Evolutionary conservation across 2,797 vertebrate species (phyloP).

Genomic region (Molossus molossus): DNA sequence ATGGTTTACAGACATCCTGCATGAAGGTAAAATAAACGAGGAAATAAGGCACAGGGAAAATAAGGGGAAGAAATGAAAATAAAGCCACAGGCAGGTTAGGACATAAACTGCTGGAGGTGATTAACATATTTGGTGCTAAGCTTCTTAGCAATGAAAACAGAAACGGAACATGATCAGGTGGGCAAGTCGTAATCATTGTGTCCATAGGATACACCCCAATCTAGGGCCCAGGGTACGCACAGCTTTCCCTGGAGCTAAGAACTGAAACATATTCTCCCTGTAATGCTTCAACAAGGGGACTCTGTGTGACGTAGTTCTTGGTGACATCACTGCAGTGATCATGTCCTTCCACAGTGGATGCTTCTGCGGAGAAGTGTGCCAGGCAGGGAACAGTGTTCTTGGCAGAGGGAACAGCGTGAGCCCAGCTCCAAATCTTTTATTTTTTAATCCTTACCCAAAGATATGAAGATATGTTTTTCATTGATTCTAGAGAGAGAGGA

Average conservation of each 20-base stretch:
- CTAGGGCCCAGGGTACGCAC: not conserved
- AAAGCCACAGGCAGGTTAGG: not conserved
- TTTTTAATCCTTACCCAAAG: not conserved
- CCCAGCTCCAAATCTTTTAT: not conserved
- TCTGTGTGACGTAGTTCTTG: not conserved
- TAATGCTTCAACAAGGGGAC: not conserved
- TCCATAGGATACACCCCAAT: not conserved
- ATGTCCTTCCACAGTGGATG: not conserved
- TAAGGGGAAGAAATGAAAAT: not conserved
- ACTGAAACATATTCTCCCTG: not conserved
- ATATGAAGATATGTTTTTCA: not conserved
- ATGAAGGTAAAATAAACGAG: constrained; percentile 50
- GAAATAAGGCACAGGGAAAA: constrained; percentile 25
- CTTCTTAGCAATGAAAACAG: not conserved
- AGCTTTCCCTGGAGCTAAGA: not conserved
- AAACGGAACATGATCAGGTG: not conserved
- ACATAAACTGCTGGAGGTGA: not conserved
- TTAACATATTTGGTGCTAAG: not conserved
- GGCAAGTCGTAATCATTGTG: not conserved
- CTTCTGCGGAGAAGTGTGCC: not conserved
- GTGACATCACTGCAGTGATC: not conserved
- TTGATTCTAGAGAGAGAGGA: not conserved
- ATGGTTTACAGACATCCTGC: not conserved
- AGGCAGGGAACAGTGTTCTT: not conserved
- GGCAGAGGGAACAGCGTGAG: not conserved